Conservation (phyloP, 2,113 vertebrate species). For the Anguilla rostrata region DNA sequence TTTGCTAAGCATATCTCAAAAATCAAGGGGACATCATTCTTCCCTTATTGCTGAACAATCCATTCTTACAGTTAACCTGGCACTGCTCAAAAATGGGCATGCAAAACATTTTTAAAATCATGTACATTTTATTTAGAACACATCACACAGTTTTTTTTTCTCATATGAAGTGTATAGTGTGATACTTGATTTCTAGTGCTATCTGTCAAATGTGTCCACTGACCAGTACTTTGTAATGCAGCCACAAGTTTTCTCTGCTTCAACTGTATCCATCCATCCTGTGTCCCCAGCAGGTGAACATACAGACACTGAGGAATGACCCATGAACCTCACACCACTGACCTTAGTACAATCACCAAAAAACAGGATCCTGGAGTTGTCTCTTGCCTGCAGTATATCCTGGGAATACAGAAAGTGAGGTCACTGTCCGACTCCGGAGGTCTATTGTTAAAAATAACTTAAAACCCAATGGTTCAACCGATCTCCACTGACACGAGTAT, state of each 20-base stretch:
- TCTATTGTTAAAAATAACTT: neutral
- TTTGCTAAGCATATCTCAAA: no score
- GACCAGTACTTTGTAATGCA: neutral
- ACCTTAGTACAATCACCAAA: neutral
- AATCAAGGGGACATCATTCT: no score
- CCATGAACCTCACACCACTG: neutral
- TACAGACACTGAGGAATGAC: neutral
- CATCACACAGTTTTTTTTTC: neutral
- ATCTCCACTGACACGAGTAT: neutral
- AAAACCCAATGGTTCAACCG: neutral
- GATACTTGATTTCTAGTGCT: neutral
- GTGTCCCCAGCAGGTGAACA: neutral
- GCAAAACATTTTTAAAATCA: neutral
- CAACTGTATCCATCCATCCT: neutral
- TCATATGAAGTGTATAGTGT: neutral
- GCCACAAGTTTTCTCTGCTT: no score
- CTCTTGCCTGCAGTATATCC: neutral
- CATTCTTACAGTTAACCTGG: neutral
- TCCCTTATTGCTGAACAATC: neutral
- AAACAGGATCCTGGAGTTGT: neutral
- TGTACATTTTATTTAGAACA: conserved; percentile 9
- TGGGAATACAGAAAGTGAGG: neutral
- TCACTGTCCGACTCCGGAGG: neutral
- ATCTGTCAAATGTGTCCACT: neutral
- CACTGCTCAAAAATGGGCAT: neutral